phyloP scores from a whole-genome alignment of 2,888 invertebrate species.

The Drosophila meridiana region DNA sequence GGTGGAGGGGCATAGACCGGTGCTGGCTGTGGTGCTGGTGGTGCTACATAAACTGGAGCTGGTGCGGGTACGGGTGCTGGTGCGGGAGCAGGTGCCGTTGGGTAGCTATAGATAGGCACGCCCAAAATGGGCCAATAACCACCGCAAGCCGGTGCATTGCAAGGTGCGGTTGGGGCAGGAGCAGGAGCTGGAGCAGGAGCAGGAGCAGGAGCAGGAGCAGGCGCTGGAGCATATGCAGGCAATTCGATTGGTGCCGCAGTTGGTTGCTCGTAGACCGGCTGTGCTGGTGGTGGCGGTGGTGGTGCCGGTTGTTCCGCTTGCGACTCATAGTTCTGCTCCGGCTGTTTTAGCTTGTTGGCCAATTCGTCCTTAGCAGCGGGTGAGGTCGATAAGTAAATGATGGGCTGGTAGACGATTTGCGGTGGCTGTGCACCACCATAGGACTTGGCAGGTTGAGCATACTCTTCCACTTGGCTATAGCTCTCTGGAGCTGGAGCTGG shows the following conservation, averaged over 20 bases:
- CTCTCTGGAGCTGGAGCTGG: constrained; percentile 42
- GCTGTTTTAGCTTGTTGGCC: constrained; percentile 10
- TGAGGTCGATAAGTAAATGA: constrained; percentile 73
- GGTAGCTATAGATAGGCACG: constrained; percentile 47
- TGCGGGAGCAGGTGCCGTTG: constrained; percentile 1
- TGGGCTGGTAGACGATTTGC: constrained; percentile 79
- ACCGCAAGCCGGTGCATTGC: constrained; percentile 47
- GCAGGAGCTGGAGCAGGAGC: constrained; percentile 2
- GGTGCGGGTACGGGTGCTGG: constrained; percentile 28
- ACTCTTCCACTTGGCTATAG: constrained; percentile 47
- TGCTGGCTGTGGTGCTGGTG: constrained; percentile 28
- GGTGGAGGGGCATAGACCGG: constrained; percentile 23
- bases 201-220: neutral
- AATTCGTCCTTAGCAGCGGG: constrained; percentile 16
- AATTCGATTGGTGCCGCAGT: neutral
- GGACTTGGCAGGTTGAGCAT: constrained; percentile 27
- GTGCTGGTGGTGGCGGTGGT: constrained; percentile 8
- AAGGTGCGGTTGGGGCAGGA: constrained; percentile 21
- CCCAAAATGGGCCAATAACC: constrained; percentile 53
- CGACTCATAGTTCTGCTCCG: constrained; percentile 25
- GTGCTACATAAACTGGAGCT: constrained; percentile 27
- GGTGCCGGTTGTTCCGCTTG: constrained; percentile 10
- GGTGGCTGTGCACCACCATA: constrained; percentile 51
- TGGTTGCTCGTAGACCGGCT: constrained; percentile 6
- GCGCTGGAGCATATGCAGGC: constrained; percentile 1